These are phyloP conservation scores for Kryptolebias ocellatus DNA, from an alignment of 2,797 vertebrate genomes.

Conservation along the genomic window DNA sequence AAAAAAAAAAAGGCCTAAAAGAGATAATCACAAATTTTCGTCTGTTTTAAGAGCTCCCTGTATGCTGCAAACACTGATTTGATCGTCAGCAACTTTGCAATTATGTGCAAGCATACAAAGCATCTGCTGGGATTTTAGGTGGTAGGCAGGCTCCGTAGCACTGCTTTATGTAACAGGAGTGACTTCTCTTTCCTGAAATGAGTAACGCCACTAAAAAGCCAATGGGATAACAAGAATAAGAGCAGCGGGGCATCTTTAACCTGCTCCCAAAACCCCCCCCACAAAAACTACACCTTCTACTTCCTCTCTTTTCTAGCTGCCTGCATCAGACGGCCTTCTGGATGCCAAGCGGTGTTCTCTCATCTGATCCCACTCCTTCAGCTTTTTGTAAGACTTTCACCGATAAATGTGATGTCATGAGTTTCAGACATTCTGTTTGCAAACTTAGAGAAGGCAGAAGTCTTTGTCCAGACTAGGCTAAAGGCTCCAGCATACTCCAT, in stretches of 20 bases:
- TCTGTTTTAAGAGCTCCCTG: constrained; percentile 5
- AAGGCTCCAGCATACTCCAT: too few relatives aligned
- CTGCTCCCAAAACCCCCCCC: constrained; percentile 70
- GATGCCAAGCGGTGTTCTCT: constrained; percentile 40
- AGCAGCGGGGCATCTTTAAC: constrained; percentile 63
- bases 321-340: constrained; percentile 35
- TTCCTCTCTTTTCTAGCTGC: constrained; percentile 44
- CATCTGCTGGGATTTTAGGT: constrained; percentile 48
- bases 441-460: neutral
- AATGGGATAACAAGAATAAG: constrained; percentile 65
- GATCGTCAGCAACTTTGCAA: constrained; percentile 33
- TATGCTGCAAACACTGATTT: constrained; percentile 22
- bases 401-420: constrained; percentile 14
- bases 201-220: constrained; percentile 68
- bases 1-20: too few relatives aligned
- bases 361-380: constrained; percentile 26
- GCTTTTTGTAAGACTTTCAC: constrained; percentile 29
- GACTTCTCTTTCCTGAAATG: constrained; percentile 71
- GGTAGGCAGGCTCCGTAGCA: constrained; percentile 58
- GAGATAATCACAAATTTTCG: constrained; percentile 5
- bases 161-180: constrained; percentile 69
- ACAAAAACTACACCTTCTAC: constrained; percentile 56
- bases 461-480: too few relatives aligned
- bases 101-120: constrained; percentile 46
- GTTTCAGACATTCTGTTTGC: constrained; percentile 23